Conservation (phyloP, 2,797 vertebrate species). For the Margarornis squamiger region DNA sequence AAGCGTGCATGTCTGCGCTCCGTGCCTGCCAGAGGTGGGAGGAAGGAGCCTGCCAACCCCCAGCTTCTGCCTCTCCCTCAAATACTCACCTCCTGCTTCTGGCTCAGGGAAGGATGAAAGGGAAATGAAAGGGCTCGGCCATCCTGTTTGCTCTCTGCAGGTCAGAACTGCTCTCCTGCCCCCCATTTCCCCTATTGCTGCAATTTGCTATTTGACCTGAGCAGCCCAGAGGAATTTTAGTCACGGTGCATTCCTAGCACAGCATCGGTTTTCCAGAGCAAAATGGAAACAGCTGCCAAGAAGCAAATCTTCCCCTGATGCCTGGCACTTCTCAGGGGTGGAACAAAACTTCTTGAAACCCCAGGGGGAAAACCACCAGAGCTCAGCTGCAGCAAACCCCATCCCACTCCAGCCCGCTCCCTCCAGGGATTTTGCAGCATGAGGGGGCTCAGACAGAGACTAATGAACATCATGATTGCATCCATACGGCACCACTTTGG, state of each 20-base stretch:
- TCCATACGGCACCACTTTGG: neutral
- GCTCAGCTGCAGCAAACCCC: slow-evolving; percentile 8
- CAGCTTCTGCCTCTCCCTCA: neutral
- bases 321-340: slow-evolving; percentile 40
- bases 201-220: slow-evolving; percentile 55
- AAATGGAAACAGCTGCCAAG: slow-evolving; percentile 51
- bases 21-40: neutral
- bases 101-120: neutral
- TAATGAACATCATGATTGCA: neutral
- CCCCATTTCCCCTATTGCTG: neutral
- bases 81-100: neutral
- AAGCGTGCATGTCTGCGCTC: neutral
- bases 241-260: slow-evolving; percentile 36
- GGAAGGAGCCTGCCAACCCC: neutral
- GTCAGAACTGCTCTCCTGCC: neutral
- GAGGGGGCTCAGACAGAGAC: slow-evolving; percentile 10
- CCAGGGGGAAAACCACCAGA: neutral
- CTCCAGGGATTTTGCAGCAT: neutral
- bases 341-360: slow-evolving; percentile 33
- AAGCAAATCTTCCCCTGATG: neutral
- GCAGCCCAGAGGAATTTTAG: slow-evolving; percentile 21
- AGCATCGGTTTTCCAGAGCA: slow-evolving; percentile 41
- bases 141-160: neutral
- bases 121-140: neutral
- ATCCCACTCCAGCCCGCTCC: neutral